phyloP scores from a whole-genome alignment of 2,113 vertebrate genomes.

The Marmota flaviventris region DNA sequence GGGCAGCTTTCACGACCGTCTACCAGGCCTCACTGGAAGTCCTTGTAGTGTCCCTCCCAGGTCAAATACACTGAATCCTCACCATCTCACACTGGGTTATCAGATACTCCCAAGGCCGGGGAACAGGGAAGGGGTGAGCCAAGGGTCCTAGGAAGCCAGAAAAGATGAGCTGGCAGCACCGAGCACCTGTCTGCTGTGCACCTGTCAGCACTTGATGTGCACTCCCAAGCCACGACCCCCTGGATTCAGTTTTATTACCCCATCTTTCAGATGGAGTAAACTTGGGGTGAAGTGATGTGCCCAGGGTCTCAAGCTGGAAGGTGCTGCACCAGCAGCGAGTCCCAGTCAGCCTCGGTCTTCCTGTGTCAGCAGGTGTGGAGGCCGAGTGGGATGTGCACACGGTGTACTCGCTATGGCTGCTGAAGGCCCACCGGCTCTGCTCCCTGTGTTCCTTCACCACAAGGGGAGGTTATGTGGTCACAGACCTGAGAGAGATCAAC shows the following conservation, averaged over 20 bases:
- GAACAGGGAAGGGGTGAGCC: not conserved
- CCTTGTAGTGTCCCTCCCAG: not conserved
- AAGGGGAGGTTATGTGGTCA: fast-evolving
- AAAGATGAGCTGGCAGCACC: not conserved
- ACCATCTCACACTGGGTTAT: not conserved
- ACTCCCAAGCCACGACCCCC: too few relatives aligned
- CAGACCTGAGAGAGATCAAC: not conserved
- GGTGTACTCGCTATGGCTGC: not conserved
- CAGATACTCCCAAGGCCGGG: not conserved
- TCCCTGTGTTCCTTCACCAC: fast-evolving
- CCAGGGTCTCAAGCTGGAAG: not conserved
- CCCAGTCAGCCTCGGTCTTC: not conserved
- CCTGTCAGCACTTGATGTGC: fast-evolving
- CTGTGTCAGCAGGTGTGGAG: not conserved
- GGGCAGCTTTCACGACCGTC: not conserved
- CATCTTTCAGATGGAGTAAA: not conserved
- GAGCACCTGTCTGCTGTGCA: not conserved
- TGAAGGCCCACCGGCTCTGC: not conserved
- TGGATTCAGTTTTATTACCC: not conserved
- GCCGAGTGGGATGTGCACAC: not conserved
- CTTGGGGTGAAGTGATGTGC: too few relatives aligned
- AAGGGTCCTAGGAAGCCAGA: not conserved
- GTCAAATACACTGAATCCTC: not conserved
- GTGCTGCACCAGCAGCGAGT: too few relatives aligned
- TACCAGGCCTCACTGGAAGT: not conserved